These are phyloP conservation scores for Nebria brevicollis DNA, from an alignment of 2,888 invertebrate genomes.

Conservation along the genomic window DNA sequence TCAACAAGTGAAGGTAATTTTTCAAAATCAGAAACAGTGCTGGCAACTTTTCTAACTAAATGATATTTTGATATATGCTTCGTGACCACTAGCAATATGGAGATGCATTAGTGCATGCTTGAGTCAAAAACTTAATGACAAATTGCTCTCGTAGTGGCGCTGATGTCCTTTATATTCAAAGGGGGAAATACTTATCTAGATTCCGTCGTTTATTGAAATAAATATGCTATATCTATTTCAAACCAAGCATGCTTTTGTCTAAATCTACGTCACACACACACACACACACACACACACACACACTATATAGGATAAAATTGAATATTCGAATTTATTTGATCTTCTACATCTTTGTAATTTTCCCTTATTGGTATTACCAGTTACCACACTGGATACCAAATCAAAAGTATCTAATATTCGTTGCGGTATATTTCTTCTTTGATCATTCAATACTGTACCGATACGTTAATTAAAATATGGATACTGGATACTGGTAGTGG, in stretches of 20 bases:
- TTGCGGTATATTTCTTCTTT: not conserved
- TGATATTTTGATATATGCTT: conserved; percentile 1
- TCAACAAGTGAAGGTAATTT: not conserved
- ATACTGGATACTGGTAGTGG: not conserved
- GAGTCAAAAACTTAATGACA: not conserved
- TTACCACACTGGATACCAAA: not conserved
- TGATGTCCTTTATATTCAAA: not conserved
- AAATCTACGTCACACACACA: not conserved
- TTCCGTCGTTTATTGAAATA: not conserved
- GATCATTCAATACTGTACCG: not conserved
- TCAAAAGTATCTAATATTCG: not conserved
- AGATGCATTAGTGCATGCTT: not conserved
- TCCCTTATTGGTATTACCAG: not conserved
- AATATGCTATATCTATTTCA: not conserved
- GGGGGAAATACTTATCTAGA: not conserved
- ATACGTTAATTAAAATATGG: not conserved
- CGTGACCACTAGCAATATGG: not conserved
- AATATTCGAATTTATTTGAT: not conserved
- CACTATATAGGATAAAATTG: no score
- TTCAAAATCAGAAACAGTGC: not conserved
- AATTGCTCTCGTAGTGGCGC: not conserved
- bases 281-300: no score
- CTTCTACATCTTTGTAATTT: not conserved
- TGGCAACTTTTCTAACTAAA: not conserved
- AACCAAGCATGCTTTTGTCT: not conserved